phyloP scores from a whole-genome alignment of 2,113 vertebrate genomes.

The Mungos mungo region DNA sequence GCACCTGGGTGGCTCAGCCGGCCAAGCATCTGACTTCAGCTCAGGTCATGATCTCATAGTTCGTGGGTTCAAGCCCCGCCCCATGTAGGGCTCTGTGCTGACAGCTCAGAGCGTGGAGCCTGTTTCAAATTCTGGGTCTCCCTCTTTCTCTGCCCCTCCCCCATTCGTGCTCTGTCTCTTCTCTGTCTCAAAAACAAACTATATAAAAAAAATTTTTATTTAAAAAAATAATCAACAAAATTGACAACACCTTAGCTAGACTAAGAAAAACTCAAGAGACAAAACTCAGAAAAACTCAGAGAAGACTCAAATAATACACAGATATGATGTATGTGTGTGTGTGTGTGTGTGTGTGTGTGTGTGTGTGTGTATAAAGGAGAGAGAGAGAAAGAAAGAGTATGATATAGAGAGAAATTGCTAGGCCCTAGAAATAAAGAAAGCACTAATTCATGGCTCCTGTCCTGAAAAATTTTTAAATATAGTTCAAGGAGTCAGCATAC shows the following conservation, averaged over 20 bases:
- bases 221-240: not conserved
- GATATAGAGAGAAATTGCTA: not conserved
- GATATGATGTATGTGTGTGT: not conserved
- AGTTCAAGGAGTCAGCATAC: not conserved
- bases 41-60: too few species aligned
- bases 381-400: not conserved
- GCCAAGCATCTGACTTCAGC: too few species aligned
- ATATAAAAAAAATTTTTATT: too few species aligned
- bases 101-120: too few species aligned
- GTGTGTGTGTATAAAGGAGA: not conserved
- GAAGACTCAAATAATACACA: not conserved
- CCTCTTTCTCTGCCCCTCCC: too few species aligned
- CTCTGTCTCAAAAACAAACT: too few species aligned
- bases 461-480: not conserved
- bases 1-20: too few species aligned
- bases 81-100: too few species aligned
- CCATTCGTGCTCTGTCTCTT: too few species aligned
- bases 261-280: not conserved
- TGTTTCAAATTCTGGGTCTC: too few species aligned
- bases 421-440: not conserved
- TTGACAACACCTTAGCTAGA: not conserved
- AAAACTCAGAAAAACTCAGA: not conserved
- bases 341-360: not conserved
- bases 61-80: too few species aligned
- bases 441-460: not conserved